Evolutionary conservation across 1,140 invertebrate genomes (phyloP).

Genomic region (Cepaea nemoralis): DNA sequence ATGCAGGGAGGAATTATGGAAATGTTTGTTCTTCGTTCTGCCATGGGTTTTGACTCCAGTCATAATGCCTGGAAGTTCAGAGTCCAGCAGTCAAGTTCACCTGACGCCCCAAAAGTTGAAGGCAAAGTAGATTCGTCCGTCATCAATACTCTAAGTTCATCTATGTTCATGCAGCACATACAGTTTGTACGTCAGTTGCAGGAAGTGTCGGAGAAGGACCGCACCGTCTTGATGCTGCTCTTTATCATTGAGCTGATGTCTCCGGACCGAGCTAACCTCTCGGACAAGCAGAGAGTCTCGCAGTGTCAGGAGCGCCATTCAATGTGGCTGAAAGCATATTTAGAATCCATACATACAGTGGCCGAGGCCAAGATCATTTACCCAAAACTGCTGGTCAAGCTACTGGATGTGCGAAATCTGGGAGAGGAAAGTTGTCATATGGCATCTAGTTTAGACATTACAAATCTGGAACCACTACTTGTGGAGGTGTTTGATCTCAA

Average conservation of each 20-base stretch:
- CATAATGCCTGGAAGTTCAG: slow-evolving; percentile 80
- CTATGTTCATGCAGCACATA: slow-evolving; percentile 62
- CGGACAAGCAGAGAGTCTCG: slow-evolving; percentile 87
- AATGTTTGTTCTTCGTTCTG: slow-evolving; percentile 91
- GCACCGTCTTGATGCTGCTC: slow-evolving; percentile 89
- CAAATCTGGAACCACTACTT: slow-evolving; percentile 61
- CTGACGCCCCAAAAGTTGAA: slow-evolving; percentile 19
- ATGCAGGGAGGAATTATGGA: slow-evolving; percentile 84
- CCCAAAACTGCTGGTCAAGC: slow-evolving; percentile 88
- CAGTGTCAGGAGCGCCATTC: slow-evolving; percentile 93
- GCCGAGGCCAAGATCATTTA: slow-evolving; percentile 85
- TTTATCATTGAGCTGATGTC: slow-evolving; percentile 91
- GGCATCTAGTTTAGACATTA: slow-evolving; percentile 59
- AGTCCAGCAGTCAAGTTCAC: slow-evolving; percentile 27
- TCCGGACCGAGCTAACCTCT: slow-evolving; percentile 83
- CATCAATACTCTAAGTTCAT: slow-evolving; percentile 71
- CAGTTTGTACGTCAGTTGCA: slow-evolving; percentile 61
- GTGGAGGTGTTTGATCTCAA: slow-evolving; percentile 65
- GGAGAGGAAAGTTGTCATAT: slow-evolving; percentile 62
- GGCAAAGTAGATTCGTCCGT: slow-evolving; percentile 83
- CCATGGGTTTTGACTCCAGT: slow-evolving; percentile 88
- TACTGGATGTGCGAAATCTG: slow-evolving; percentile 77
- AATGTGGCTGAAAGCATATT: slow-evolving; percentile 86
- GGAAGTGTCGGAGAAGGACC: slow-evolving; percentile 78
- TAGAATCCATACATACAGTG: slow-evolving; percentile 83